phyloP scores from a whole-genome alignment of 2,888 invertebrate genomes.

The Diachrysia chrysitis region DNA sequence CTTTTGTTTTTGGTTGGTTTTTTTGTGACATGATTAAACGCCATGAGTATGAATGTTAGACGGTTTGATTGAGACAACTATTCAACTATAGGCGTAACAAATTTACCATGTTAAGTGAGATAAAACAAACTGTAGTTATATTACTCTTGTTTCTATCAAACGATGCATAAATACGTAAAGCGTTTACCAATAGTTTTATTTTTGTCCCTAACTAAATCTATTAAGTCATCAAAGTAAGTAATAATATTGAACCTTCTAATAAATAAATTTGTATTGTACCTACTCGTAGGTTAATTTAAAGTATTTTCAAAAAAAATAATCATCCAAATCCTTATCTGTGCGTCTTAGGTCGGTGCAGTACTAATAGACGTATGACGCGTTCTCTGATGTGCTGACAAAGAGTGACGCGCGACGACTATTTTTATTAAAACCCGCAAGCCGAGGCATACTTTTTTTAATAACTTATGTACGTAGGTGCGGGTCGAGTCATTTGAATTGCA shows the following conservation, averaged over 20 bases:
- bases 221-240: too few relatives aligned
- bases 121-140: too few relatives aligned
- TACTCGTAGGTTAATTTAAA: conserved; percentile 10
- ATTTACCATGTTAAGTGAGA: neutral
- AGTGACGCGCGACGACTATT: conserved; percentile 86
- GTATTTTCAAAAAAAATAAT: conserved; percentile 4
- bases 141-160: neutral
- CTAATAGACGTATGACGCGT: conserved; percentile 83
- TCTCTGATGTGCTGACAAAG: conserved; percentile 87
- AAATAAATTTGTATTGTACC: too few relatives aligned
- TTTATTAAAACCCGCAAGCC: conserved; percentile 87
- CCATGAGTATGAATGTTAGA: conserved; percentile 2
- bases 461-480: conserved; percentile 83
- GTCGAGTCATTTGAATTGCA: conserved; percentile 76
- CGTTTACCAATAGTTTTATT: neutral
- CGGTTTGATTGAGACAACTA: neutral
- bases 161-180: neutral
- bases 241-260: too few relatives aligned
- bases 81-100: neutral
- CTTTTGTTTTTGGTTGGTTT: conserved; percentile 8
- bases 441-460: conserved; percentile 88
- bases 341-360: conserved; percentile 82
- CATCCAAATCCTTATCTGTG: conserved; percentile 74
- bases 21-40: conserved; percentile 3
- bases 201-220: too few relatives aligned